These are phyloP conservation scores for Noctuana brunneofusca DNA, from an alignment of 2,888 invertebrate genomes.

Conservation along the genomic window DNA sequence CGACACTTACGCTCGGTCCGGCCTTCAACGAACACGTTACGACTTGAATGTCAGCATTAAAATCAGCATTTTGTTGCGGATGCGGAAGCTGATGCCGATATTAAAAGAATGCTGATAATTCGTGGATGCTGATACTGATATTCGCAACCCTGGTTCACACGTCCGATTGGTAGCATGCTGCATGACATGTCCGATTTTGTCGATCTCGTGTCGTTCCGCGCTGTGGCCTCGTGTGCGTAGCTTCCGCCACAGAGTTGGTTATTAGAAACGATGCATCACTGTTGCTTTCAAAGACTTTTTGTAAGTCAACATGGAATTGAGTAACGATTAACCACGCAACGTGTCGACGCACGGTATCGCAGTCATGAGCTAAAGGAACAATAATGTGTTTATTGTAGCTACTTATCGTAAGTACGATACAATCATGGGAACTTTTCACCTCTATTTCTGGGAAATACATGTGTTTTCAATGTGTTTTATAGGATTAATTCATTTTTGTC, in stretches of 20 bases:
- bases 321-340: constrained; percentile 65
- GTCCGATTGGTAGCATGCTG: constrained; percentile 39
- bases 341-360: constrained; percentile 50
- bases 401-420: constrained; percentile 41
- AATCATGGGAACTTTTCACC: constrained; percentile 67
- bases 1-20: too few species aligned
- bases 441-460: constrained; percentile 52
- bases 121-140: too few species aligned
- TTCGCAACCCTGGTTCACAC: too few species aligned
- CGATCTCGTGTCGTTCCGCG: constrained; percentile 53
- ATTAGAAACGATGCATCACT: constrained; percentile 58
- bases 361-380: constrained; percentile 46
- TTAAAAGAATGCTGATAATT: too few species aligned
- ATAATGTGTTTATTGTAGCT: constrained; percentile 37
- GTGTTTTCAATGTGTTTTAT: constrained; percentile 40
- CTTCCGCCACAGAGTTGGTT: constrained; percentile 53
- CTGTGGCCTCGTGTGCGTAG: constrained; percentile 46
- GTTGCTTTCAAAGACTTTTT: constrained; percentile 67
- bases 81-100: too few species aligned
- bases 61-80: too few species aligned
- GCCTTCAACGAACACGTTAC: too few species aligned
- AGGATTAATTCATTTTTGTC: constrained; percentile 35
- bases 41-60: too few species aligned
- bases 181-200: constrained; percentile 52
- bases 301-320: constrained; percentile 48